Evolutionary conservation across 2,888 invertebrate genomes (phyloP), one percentile per base, ranked within the genome.

Genomic region (Netelia virgata): DNA sequence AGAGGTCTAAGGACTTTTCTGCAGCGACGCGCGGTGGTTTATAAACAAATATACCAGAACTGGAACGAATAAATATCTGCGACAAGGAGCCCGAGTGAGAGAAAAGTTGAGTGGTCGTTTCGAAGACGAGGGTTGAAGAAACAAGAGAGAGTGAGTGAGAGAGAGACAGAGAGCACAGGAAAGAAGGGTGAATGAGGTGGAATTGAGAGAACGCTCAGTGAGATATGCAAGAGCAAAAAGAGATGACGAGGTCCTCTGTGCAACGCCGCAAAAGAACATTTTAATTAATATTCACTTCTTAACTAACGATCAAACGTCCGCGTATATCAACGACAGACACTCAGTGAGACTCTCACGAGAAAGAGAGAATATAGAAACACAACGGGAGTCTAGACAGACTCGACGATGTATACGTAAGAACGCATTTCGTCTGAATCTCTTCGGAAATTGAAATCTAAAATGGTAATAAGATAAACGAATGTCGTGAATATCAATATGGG

Each of bases 281-380:
- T 93, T 93, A 92, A 93, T 93, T 93, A 93, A 93, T 92, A 93
- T 92, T 93, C 91, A 91, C 92, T 93, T 91, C 91, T 91, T 91
- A 90, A 90, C 89, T 87, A 89, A 92, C 91, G 91, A 92, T 92
- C 92, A 92, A 92, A 92, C 90, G 88, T 85, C 84, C 88, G 87
- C 88, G 87, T 86, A 88, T 87, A 86, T 81, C 85, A 86, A 57
- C 53, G 80, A 61, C 74, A 73, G 74, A 72, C 73, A 53, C 18
- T 68, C 80, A 70, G 64, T 68, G 83, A 85, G 16, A 61, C 81
- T 84, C 82, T 85, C 82, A 68, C 74, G 57, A 53, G 70, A 73
- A 85, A 76, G 70, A 72, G 70, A 9, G 5, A 43, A 66, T 55
- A 66, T 10, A 72, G 50, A 14, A 23, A 47, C 6, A 61, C 1